phyloP scores from a whole-genome alignment of 2,113 vertebrate genomes.

The Sula dactylatra region DNA sequence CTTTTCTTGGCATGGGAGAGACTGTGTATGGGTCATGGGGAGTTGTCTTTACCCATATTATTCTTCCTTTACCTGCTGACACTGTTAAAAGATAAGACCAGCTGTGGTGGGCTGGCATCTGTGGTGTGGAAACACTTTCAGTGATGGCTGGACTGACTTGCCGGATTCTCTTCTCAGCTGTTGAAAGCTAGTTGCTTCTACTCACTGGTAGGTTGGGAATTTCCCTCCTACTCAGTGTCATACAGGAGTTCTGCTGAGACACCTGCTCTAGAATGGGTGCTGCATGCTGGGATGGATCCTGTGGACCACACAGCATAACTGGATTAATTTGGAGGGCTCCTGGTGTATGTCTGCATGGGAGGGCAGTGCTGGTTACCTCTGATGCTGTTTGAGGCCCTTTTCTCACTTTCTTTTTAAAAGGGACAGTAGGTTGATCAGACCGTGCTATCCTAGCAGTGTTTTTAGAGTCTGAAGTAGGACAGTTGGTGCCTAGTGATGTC shows the following conservation, averaged over 20 bases:
- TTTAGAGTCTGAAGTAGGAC: neutral
- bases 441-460: neutral
- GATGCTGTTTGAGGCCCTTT: neutral
- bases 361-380: neutral
- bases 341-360: neutral
- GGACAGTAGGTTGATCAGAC: neutral
- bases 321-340: neutral
- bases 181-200: neutral
- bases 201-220: neutral
- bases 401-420: neutral
- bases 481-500: neutral
- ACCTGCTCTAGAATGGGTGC: neutral
- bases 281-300: neutral
- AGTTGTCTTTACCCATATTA: neutral
- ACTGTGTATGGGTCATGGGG: neutral
- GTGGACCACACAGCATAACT: neutral
- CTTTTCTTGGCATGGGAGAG: neutral
- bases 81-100: neutral
- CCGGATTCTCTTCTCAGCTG: neutral
- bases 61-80: neutral
- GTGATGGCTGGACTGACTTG: neutral
- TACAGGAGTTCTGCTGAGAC: neutral
- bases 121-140: neutral
- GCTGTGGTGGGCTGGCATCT: neutral
- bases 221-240: neutral